Percentiles rank a stretch among this genome's conserved stretches.
Conservation (phyloP, 2,797 vertebrate genomes). For the Enteromius mattozi region DNA sequence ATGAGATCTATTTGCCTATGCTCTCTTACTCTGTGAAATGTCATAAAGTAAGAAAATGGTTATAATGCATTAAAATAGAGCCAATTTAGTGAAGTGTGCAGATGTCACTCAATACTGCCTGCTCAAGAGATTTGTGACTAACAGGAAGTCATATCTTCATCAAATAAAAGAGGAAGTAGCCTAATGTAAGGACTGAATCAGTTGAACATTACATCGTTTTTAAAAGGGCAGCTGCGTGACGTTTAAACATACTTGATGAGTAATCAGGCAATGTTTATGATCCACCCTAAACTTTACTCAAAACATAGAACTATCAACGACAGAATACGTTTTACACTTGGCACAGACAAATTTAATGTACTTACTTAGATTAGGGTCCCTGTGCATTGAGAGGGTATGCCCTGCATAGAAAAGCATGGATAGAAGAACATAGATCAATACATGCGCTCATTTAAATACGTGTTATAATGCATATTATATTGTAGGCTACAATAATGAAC, state of each 20-base stretch:
- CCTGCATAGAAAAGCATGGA: constrained; percentile 65
- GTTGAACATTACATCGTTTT: constrained; percentile 10
- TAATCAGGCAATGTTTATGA: constrained; percentile 32
- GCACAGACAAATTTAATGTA: constrained; percentile 26
- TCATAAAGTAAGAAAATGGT: not conserved
- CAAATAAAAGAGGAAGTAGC: constrained; percentile 44
- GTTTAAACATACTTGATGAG: constrained; percentile 23
- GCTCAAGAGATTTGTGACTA: constrained; percentile 32
- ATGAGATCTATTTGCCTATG: not conserved
- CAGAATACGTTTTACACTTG: not conserved
- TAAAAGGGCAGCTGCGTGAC: not conserved
- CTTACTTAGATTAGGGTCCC: constrained; percentile 71
- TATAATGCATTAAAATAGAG: constrained; percentile 15
- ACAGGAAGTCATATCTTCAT: constrained; percentile 48
- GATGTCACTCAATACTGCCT: constrained; percentile 42
- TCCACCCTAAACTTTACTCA: not conserved
- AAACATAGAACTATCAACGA: constrained; percentile 15
- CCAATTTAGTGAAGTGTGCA: constrained; percentile 1
- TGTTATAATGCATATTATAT: not conserved
- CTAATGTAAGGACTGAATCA: constrained; percentile 11
- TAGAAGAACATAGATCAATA: constrained; percentile 30
- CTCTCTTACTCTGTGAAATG: not conserved
- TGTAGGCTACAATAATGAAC: not conserved
- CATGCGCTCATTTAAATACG: constrained; percentile 18
- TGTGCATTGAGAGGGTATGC: constrained; percentile 67